Evolutionary conservation across 2,797 vertebrate species (phyloP).

Genomic region (Scolopax bukidnonensis): DNA sequence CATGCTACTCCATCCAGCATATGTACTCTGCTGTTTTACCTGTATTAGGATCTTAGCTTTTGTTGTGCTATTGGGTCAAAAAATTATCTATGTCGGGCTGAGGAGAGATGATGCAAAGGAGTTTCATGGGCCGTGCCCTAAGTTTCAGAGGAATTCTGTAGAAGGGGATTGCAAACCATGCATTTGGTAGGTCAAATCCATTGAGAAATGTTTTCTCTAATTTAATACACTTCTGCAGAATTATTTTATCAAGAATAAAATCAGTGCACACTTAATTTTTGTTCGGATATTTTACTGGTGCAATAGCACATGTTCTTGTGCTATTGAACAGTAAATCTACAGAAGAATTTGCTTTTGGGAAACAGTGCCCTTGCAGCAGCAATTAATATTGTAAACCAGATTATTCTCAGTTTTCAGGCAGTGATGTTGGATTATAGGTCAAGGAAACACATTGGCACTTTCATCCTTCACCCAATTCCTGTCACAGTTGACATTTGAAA

Average conservation of each 20-base stretch:
- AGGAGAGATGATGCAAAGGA: not conserved
- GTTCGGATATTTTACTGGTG: not conserved
- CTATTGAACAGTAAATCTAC: constrained; percentile 12
- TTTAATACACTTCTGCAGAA: not conserved
- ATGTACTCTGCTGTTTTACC: not conserved
- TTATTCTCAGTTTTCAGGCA: not conserved
- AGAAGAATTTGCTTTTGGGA: constrained; percentile 15
- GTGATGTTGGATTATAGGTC: not conserved
- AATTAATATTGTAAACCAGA: not conserved
- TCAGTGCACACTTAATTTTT: constrained; percentile 38
- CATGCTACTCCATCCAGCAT: not conserved
- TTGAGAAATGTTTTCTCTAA: not conserved
- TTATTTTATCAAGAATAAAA: not conserved
- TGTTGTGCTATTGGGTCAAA: not conserved
- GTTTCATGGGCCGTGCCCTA: rapidly evolving
- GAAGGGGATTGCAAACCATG: not conserved
- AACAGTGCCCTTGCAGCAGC: not conserved
- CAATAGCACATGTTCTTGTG: not conserved
- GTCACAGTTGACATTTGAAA: not conserved
- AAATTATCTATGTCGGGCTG: not conserved
- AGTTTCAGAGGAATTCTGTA: not conserved
- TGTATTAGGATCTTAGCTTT: not conserved
- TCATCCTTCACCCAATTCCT: not conserved
- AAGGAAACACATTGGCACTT: not conserved
- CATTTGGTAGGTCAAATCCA: not conserved